Percentiles rank a stretch among this genome's conserved stretches.
phyloP scores from a whole-genome alignment of 2,888 invertebrate genomes.

The Melikaiella ostensackeni region DNA sequence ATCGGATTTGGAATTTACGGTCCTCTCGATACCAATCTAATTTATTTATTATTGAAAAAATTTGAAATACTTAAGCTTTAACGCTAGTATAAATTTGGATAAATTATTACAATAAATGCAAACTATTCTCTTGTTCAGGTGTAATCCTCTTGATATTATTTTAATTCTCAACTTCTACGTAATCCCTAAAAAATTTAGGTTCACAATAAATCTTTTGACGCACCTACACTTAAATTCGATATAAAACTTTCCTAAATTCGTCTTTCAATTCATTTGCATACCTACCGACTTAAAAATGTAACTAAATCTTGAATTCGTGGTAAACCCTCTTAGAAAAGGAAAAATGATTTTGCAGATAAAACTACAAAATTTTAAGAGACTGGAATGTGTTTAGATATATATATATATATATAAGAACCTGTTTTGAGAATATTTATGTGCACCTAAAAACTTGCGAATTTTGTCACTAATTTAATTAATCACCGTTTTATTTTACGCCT shows the following conservation, averaged over 20 bases:
- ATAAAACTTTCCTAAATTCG: background rate
- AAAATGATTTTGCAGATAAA: background rate
- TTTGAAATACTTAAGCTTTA: background rate
- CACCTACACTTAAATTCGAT: background rate
- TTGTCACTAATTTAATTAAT: background rate
- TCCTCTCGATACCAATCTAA: no score
- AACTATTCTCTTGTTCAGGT: background rate
- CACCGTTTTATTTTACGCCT: background rate
- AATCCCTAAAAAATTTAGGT: background rate
- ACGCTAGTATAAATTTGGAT: background rate
- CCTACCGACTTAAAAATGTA: background rate
- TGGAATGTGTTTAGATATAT: background rate
- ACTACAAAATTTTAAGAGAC: background rate
- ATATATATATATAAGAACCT: no score
- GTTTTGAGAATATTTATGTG: background rate
- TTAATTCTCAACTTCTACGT: background rate
- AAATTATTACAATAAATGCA: background rate
- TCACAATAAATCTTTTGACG: background rate
- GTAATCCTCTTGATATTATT: background rate
- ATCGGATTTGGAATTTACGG: no score
- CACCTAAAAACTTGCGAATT: background rate
- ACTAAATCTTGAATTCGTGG: background rate
- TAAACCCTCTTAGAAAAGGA: background rate
- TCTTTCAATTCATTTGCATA: background rate
- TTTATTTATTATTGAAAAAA: no score